Base-by-base conservation (phyloP, 2,797 vertebrate genomes). In the Muscicapa comitata region DNA sequence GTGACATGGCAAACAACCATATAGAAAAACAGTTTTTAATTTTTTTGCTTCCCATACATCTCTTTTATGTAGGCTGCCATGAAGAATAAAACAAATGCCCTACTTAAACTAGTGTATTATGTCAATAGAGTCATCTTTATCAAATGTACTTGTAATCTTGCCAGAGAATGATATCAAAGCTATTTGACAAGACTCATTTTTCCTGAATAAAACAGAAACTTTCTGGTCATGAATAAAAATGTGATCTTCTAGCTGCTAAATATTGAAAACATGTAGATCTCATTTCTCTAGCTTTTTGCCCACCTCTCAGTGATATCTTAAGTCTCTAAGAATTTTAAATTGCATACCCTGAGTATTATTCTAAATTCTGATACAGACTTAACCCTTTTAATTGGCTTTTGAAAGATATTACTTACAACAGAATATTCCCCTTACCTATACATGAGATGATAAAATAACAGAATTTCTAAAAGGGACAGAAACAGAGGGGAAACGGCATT, bases 151-250 rank as follows among this genome's bases (percentile, higher is more conserved):
- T 58, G 50, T 70, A 94, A 88, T 88, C 54, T 62, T 72, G 50
- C 54, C 58, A 86, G 61, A 77, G 68, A 86, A 94, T 0, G 4
- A 7, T 40, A 89, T 87, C 45, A 68, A 87, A 91, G 53, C 67
- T 91, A 65, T 91, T 93, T 92, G 84, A 89, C 71, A 77, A 93
- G 65, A 43, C 23, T 38, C 14, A 73, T 77, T 94, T 89, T 92
- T 90, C 61, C 58, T 80, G 57, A 87, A 85, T 79, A 85, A 94
- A 94, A 87, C 48, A 94, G 53, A 43, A 10, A 31, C 37, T 85
- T 92, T 16, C 35, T 65, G 33, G 74, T 61, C 50, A 62, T 85
- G 92, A 95, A 93, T 85, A 63, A 95, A 92, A 93, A 96, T 67
- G 37, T 40, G 45, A 58, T 86, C 75, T 72, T 80, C 66, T 43